Base-by-base conservation (phyloP, 1,140 invertebrate genomes). In the Lepidurus apus region DNA sequence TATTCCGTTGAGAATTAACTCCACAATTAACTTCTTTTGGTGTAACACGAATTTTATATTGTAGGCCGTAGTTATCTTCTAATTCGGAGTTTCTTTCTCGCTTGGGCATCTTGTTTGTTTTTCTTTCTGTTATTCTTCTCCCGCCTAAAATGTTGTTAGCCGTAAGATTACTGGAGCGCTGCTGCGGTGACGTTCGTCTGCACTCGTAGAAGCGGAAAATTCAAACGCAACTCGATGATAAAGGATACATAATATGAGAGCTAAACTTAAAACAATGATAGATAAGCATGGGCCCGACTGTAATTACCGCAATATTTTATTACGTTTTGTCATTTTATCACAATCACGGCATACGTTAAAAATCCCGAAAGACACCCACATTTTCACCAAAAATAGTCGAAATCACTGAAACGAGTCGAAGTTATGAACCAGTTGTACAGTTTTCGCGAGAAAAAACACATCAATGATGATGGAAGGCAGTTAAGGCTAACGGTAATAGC, bases 381-480 rank as follows among this genome's bases (percentile, higher is more conserved):
- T n/a, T 21, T 21, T 7, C 53, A 13, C 53, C n/a, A 21, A 65
- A 65, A 65, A n/a, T 13, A 13, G 13, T 13, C 8, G 5, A 65
- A 65, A 65, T 21, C 53, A 65, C 53, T 65, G 53, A 65, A 65
- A 65, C 17, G 17, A 65, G 4, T 65, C 53, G 53, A 13, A 65
- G 17, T 13, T n/a, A 65, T n/a, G 13, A 13, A 11, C 53, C 21
- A 65, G 21, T 13, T 65, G 6, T n/a, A 65, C 53, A 21, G 53
- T 21, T 65, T 65, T 47, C 6, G 1, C 5, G 17, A 65, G 21
- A 65, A 65, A 65, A 21, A 65, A 65, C 9, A 21, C 21, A 13
- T 84, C 82, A 96, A 88, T 99, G 96, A 84, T 95, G 93, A 87
- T 99, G 97, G 17, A 95, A 93, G 79, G 96, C 87, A 3, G 96